Conservation (phyloP, 2,888 invertebrate species). For the Pseudococcus jackbeardsleyi region DNA sequence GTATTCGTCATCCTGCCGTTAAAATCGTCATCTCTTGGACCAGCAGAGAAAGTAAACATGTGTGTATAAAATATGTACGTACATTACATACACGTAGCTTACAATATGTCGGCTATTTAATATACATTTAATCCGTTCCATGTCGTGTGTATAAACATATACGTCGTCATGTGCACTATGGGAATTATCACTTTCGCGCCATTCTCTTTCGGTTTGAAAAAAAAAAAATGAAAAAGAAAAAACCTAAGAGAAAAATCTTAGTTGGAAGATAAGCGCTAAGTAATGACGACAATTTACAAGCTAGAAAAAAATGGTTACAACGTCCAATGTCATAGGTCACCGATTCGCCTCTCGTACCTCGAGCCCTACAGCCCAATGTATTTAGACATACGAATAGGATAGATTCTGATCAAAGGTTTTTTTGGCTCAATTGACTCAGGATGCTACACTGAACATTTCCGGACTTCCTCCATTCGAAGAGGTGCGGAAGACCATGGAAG, state of each 20-base stretch:
- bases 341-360: background rate
- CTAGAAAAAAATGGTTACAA: slow-evolving; percentile 6
- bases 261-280: background rate
- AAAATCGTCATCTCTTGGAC: slow-evolving; percentile 19
- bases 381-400: too few species aligned
- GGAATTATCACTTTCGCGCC: slow-evolving; percentile 24
- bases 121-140: slow-evolving; percentile 24
- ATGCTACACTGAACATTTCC: too few species aligned
- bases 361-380: too few species aligned
- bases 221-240: background rate
- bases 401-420: too few species aligned
- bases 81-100: background rate
- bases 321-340: slow-evolving; percentile 2
- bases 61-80: background rate
- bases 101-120: slow-evolving; percentile 19
- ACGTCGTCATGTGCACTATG: slow-evolving; percentile 23
- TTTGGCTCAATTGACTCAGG: too few species aligned
- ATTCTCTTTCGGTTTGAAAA: background rate
- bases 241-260: background rate
- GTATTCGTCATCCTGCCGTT: slow-evolving; percentile 28
- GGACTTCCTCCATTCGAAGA: too few species aligned
- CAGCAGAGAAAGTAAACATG: slow-evolving; percentile 11
- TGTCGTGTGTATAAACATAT: slow-evolving; percentile 16
- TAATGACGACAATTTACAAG: slow-evolving; percentile 32
- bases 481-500: too few species aligned